These are phyloP conservation scores for Mactra quadrangularis DNA, from an alignment of 1,140 invertebrate genomes.

Conservation along the genomic window DNA sequence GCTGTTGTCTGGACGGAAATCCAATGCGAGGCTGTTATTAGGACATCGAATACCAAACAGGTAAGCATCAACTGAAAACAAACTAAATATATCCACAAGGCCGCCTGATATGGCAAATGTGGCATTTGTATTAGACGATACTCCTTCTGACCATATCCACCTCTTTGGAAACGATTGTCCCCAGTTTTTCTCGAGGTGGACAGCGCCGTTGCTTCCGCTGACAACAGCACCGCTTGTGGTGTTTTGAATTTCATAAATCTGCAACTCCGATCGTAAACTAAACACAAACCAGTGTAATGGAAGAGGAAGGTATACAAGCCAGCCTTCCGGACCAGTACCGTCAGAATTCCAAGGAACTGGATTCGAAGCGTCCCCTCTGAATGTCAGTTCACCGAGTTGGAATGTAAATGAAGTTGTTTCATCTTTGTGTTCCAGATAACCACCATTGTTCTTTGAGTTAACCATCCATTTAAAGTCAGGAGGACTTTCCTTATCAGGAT, in stretches of 20 bases:
- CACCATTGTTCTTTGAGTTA: constrained; percentile 18
- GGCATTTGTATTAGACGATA: constrained; percentile 48
- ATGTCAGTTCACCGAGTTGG: constrained; percentile 46
- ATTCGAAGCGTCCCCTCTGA: constrained; percentile 52
- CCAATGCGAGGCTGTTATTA: constrained; percentile 58
- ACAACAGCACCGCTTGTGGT: constrained; percentile 27
- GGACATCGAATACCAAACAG: constrained; percentile 73
- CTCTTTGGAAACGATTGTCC: constrained; percentile 72
- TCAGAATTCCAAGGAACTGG: constrained; percentile 68
- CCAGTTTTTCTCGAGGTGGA: constrained; percentile 79
- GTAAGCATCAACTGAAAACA: constrained; percentile 63
- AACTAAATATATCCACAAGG: constrained; percentile 62
- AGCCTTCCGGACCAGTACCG: constrained; percentile 74
- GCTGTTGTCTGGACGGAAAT: constrained; percentile 71
- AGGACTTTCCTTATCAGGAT: constrained; percentile 69
- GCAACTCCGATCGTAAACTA: constrained; percentile 69
- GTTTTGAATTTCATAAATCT: constrained; percentile 60
- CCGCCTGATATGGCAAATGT: constrained; percentile 71
- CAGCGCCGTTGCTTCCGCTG: constrained; percentile 42
- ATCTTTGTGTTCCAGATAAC: constrained; percentile 58
- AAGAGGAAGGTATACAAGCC: constrained; percentile 69
- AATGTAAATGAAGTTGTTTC: constrained; percentile 66
- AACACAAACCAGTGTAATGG: constrained; percentile 78
- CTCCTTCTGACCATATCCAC: constrained; percentile 76
- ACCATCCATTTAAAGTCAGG: constrained; percentile 68